Conservation (phyloP, 2,888 invertebrate species). For the Callyntrura sp. region DNA sequence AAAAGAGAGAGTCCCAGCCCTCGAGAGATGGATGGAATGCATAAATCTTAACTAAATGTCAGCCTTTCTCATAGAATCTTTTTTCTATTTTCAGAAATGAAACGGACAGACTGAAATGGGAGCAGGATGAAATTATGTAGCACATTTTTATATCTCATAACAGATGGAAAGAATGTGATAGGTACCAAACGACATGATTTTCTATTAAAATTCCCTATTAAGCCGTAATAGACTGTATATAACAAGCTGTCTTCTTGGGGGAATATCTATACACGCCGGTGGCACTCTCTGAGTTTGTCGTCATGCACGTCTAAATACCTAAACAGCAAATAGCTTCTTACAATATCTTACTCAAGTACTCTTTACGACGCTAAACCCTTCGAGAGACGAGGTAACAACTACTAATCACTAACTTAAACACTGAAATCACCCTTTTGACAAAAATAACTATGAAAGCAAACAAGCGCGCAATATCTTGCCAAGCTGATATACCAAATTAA, state of each 20-base stretch:
- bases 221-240: not conserved
- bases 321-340: not conserved
- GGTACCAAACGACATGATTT: conserved; percentile 16
- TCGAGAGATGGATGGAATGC: conserved; percentile 73
- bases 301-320: not conserved
- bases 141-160: conserved; percentile 19
- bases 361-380: not conserved
- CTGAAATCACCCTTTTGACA: conserved; percentile 2
- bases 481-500: conserved; percentile 53
- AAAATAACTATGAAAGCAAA: not conserved
- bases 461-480: conserved; percentile 36
- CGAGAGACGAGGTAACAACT: not conserved
- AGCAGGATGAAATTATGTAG: not conserved
- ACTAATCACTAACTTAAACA: conserved; percentile 59
- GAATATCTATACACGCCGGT: not conserved
- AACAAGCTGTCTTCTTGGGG: not conserved
- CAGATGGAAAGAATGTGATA: conserved; percentile 12
- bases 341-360: not conserved
- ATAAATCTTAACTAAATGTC: conserved; percentile 74
- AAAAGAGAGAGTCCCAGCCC: conserved; percentile 41
- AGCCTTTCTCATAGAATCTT: conserved; percentile 69
- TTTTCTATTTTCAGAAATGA: conserved; percentile 59
- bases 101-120: conserved; percentile 47
- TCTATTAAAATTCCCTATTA: conserved; percentile 33
- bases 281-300: not conserved